phyloP scores from a whole-genome alignment of 2,797 vertebrate species.

The Cyclopterus lumpus region DNA sequence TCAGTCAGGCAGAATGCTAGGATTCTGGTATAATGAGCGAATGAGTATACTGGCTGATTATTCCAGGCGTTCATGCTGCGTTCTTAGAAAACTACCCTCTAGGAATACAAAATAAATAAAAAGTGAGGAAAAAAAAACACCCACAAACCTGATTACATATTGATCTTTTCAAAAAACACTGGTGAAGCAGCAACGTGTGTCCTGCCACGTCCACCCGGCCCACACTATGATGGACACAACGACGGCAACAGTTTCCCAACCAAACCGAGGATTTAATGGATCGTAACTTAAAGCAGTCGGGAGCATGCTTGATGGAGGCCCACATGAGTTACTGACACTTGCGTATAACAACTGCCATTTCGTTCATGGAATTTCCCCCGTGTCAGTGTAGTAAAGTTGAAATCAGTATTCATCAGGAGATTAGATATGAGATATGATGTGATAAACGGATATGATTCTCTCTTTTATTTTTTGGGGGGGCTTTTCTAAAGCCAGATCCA shows the following conservation, averaged over 20 bases:
- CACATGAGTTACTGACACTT: not conserved
- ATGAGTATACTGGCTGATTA: not conserved
- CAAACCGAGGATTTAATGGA: constrained; percentile 6
- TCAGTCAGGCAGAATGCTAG: not conserved
- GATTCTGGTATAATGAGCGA: not conserved
- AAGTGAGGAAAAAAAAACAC: constrained; percentile 8
- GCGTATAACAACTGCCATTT: not conserved
- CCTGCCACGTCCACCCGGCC: constrained; percentile 6
- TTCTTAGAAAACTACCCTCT: not conserved
- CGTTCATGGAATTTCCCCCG: constrained; percentile 8
- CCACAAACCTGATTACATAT: constrained; percentile 56
- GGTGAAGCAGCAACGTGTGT: constrained; percentile 4
- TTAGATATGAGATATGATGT: not conserved
- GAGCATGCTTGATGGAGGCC: not conserved
- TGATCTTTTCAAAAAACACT: constrained; percentile 45
- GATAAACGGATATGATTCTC: not conserved
- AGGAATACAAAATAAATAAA: not conserved
- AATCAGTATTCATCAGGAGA: constrained; percentile 7
- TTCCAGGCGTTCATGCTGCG: not conserved
- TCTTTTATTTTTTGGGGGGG: not conserved
- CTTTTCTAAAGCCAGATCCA: not conserved
- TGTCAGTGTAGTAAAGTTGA: constrained; percentile 17
- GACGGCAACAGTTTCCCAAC: not conserved
- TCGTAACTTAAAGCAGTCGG: not conserved
- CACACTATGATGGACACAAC: not conserved